Evolutionary conservation across 2,888 invertebrate species (phyloP).

Genomic region (Sylvicola fuscatus): DNA sequence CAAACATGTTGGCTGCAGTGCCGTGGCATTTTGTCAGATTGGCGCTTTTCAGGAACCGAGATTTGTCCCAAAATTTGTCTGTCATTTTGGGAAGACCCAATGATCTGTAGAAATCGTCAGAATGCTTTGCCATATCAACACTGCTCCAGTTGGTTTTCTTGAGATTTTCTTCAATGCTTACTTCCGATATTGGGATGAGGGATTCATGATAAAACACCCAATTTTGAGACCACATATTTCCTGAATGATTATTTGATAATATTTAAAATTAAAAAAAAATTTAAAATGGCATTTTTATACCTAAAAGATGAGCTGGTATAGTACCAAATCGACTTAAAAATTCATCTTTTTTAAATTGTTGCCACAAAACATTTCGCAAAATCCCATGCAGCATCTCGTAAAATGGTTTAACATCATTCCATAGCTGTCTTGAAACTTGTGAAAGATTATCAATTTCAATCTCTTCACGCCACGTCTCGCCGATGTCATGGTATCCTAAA

Average conservation of each 20-base stretch:
- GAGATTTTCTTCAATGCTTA: constrained; percentile 32
- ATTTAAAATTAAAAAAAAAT: too few relatives aligned
- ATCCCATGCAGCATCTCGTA: constrained; percentile 54
- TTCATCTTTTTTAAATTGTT: constrained; percentile 33
- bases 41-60: constrained; percentile 25
- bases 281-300: too few relatives aligned
- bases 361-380: constrained; percentile 32
- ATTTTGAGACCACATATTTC: constrained; percentile 49
- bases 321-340: constrained; percentile 26
- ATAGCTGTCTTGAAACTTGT: constrained; percentile 29
- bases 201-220: constrained; percentile 39
- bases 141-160: constrained; percentile 32
- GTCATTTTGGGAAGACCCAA: constrained; percentile 40
- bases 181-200: constrained; percentile 27
- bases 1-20: constrained; percentile 50
- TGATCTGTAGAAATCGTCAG: constrained; percentile 47
- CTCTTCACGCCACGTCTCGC: constrained; percentile 41
- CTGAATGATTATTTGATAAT: constrained; percentile 16
- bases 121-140: constrained; percentile 35
- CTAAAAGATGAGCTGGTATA: constrained; percentile 48
- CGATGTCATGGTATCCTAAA: constrained; percentile 39
- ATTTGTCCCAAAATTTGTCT: constrained; percentile 38
- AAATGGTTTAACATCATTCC: constrained; percentile 35
- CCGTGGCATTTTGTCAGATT: constrained; percentile 40
- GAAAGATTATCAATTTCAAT: constrained; percentile 37